A percentile compares a stretch with the other conserved stretches of the same genome.
Conservation (phyloP, 2,888 invertebrate species). For the Clepsis dumicolana region DNA sequence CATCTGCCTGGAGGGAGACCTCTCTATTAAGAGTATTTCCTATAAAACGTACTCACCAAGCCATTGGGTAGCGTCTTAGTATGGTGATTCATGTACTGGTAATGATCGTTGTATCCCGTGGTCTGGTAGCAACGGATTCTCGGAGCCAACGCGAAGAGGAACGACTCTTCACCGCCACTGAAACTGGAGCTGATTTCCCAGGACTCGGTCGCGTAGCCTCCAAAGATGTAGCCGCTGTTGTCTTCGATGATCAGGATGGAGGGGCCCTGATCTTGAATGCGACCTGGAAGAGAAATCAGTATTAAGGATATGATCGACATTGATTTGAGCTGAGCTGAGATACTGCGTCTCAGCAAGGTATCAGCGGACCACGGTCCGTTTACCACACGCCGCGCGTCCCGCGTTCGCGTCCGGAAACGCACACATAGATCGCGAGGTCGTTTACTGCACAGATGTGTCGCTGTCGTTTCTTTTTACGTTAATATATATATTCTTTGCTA, state of each 20-base stretch:
- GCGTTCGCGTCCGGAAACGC: no score
- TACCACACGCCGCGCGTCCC: no score
- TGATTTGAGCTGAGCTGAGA: no score
- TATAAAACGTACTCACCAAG: constrained; percentile 88
- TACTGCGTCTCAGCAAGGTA: no score
- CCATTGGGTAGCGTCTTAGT: constrained; percentile 98
- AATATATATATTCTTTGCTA: no score
- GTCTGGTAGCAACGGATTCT: constrained; percentile 91
- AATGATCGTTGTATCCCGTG: constrained; percentile 95
- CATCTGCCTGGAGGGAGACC: no score
- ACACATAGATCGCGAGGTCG: no score
- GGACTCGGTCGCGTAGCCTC: constrained; percentile 93
- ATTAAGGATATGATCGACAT: not conserved
- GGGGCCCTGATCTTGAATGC: constrained; percentile 92
- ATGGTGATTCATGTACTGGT: constrained; percentile 96
- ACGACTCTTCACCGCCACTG: constrained; percentile 90
- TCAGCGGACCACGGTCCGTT: no score
- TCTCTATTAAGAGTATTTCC: no score
- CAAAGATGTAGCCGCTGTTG: constrained; percentile 93
- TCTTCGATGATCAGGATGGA: constrained; percentile 94
- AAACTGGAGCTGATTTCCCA: constrained; percentile 93
- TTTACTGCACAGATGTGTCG: no score
- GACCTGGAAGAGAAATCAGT: constrained; percentile 73
- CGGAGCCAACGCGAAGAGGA: constrained; percentile 94
- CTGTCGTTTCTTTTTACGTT: no score